Conservation (phyloP, 2,888 invertebrate species). For the Troides aeacus region DNA sequence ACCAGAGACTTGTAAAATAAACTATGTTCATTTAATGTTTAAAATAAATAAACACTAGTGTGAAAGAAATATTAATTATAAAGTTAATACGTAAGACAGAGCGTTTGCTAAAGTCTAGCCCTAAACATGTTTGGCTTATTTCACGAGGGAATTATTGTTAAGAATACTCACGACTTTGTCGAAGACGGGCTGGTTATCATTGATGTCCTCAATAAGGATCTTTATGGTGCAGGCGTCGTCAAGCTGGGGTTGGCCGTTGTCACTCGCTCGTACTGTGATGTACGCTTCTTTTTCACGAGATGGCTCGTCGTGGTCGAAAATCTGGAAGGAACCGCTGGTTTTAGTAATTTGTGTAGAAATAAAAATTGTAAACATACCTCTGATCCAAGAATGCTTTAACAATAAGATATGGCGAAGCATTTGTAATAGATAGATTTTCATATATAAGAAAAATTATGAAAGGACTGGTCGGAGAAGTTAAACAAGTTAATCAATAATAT, state of each 20-base stretch:
- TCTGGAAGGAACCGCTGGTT: constrained; percentile 54
- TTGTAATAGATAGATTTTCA: not conserved
- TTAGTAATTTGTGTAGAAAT: too few species aligned
- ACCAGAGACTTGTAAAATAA: too few species aligned
- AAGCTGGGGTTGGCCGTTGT: constrained; percentile 93
- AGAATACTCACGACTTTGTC: constrained; percentile 86
- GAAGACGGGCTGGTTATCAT: constrained; percentile 92
- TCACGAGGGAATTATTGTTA: not conserved
- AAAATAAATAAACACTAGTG: too few species aligned
- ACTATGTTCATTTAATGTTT: too few species aligned
- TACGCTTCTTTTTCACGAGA: constrained; percentile 89
- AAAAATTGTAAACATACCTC: constrained; percentile 18
- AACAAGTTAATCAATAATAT: not conserved
- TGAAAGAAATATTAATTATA: constrained; percentile 1
- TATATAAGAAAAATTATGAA: not conserved
- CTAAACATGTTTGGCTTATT: constrained; percentile 11
- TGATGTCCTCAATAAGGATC: constrained; percentile 93
- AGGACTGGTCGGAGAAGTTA: too few species aligned
- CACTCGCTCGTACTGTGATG: constrained; percentile 93
- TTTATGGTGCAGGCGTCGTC: constrained; percentile 97
- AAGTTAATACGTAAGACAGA: not conserved
- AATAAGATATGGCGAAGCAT: not conserved
- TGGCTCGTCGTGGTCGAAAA: constrained; percentile 95
- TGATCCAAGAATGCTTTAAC: constrained; percentile 13
- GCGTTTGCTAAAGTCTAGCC: constrained; percentile 26